A percentile compares a stretch with the other conserved stretches of the same genome.
Conservation (phyloP, 2,797 vertebrate genomes). For the Pagetopsis macropterus region DNA sequence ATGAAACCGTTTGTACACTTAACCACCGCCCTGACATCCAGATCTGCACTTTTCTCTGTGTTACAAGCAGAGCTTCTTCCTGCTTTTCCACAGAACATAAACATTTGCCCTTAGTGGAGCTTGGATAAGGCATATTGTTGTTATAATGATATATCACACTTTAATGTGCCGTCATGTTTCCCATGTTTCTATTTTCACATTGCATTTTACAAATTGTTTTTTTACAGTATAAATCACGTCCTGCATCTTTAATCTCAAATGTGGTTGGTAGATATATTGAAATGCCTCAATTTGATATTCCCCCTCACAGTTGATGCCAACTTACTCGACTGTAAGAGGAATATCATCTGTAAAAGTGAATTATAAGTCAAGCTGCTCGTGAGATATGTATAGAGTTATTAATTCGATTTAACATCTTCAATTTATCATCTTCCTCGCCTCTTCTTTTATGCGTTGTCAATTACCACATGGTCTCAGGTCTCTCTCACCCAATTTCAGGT, state of each 20-base stretch:
- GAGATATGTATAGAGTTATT: conserved; percentile 76
- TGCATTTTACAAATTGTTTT: neutral
- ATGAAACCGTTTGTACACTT: neutral
- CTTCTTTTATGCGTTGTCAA: conserved; percentile 78
- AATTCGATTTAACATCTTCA: conserved; percentile 73
- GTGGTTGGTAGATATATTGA: conserved; percentile 12
- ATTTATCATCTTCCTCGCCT: conserved; percentile 73
- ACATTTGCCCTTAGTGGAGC: neutral
- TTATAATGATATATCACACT: conserved; percentile 16
- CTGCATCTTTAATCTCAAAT: neutral
- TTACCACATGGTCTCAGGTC: conserved; percentile 65
- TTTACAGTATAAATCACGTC: neutral
- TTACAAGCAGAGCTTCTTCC: neutral
- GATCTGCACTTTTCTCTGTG: neutral
- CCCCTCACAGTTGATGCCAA: conserved; percentile 19
- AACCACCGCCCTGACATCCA: conserved; percentile 1
- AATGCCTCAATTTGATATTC: conserved; percentile 11
- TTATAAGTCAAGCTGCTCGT: conserved; percentile 60
- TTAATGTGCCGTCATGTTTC: conserved; percentile 18
- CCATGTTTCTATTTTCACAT: neutral
- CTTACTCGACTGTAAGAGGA: conserved; percentile 37
- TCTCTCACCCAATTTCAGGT: conserved; percentile 52
- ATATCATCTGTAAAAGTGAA: conserved; percentile 51
- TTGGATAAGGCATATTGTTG: neutral
- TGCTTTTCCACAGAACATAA: neutral